These are phyloP conservation scores for Pseudoatta argentina DNA, from an alignment of 1,140 invertebrate species.

Conservation along the genomic window DNA sequence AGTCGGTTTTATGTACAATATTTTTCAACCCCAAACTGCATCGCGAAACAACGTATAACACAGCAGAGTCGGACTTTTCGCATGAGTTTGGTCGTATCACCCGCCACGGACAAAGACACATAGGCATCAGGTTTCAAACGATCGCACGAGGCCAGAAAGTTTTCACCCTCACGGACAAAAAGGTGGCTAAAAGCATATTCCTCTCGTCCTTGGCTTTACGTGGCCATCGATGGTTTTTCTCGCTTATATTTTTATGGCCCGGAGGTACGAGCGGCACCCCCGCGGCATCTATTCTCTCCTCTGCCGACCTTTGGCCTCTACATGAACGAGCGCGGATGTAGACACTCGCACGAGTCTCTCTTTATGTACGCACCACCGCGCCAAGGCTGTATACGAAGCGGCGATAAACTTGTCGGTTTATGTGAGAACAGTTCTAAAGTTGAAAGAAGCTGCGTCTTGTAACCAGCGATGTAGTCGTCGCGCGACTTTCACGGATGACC, in stretches of 20 bases:
- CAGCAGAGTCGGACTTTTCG: conserved; percentile 13
- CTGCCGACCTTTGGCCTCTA: conserved; percentile 57
- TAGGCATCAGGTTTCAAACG: conserved; percentile 67
- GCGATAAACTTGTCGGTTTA: conserved; percentile 73
- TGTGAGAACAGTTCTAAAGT: conserved; percentile 70
- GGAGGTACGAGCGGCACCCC: conserved; percentile 54
- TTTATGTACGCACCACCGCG: conserved; percentile 15
- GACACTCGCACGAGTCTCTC: conserved; percentile 32
- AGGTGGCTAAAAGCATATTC: conserved; percentile 80
- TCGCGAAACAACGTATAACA: conserved; percentile 11
- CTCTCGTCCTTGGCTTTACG: conserved; percentile 79
- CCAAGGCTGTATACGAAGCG: conserved; percentile 55
- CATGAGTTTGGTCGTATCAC: conserved; percentile 16
- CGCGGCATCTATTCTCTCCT: conserved; percentile 66
- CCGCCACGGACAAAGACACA: conserved; percentile 19
- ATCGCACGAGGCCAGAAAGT: conserved; percentile 34
- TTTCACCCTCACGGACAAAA: conserved; percentile 71
- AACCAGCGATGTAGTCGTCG: conserved; percentile 21
- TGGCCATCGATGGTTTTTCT: conserved; percentile 63
- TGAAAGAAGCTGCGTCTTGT: conserved; percentile 51
- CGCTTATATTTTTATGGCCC: conserved; percentile 77
- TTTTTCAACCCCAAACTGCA: background rate
- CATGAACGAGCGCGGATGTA: conserved; percentile 21
- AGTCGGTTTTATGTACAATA: conserved; percentile 7
- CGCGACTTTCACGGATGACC: conserved; percentile 30